Base-by-base conservation (phyloP, 2,888 invertebrate genomes). In the Malachius bipustulatus region DNA sequence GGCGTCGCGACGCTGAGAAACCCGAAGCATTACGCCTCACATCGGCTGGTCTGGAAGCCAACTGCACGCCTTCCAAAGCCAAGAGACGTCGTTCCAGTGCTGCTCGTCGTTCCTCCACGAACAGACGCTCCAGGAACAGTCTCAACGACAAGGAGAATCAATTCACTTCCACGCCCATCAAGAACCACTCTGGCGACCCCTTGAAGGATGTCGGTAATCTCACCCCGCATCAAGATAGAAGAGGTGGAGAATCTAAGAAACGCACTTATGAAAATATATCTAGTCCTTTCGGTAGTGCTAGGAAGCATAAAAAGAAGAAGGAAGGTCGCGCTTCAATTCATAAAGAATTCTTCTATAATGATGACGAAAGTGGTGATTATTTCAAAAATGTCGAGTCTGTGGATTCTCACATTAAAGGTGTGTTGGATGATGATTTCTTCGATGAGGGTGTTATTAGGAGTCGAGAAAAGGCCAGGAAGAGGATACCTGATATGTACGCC, bases 181-280 rank as follows among this genome's bases (percentile, higher is more conserved):
- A 72, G 54, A 54, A 56, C 9, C 38, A 49, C 4, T 52, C 64
- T 14, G 52, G 52, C 26, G 71, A 70, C 44, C 65, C 66, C 6
- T 56, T 74, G 0, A 67, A 72, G 55, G 74, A 75, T 51, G 70
- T 74, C 4, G 74, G 74, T 48, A 75, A 74, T 48, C 63, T 73
- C n/a, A 73, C 73, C 2, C 72, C 73, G 1, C 71, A 61, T 11
- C 58, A 64, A 10, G 54, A 51, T 0, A 30, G 35, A 19, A 36
- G n/a, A 36, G 30, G 12, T 40, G 31, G n/a, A 41, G 37, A 6
- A n/a, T 9, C 9, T 40, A 36, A 14, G 47, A 46, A 4, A 43
- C 33, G 13, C 36, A 37, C 6, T 19, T 14, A 19, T 13, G 11
- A 27, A 12, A 19, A 9, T 13, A 16, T 11, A 14, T 9, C 16